A percentile compares a stretch with the other conserved stretches of the same genome.
Evolutionary conservation across 2,888 invertebrate genomes (phyloP).

Genomic region (Sympetrum striolatum): DNA sequence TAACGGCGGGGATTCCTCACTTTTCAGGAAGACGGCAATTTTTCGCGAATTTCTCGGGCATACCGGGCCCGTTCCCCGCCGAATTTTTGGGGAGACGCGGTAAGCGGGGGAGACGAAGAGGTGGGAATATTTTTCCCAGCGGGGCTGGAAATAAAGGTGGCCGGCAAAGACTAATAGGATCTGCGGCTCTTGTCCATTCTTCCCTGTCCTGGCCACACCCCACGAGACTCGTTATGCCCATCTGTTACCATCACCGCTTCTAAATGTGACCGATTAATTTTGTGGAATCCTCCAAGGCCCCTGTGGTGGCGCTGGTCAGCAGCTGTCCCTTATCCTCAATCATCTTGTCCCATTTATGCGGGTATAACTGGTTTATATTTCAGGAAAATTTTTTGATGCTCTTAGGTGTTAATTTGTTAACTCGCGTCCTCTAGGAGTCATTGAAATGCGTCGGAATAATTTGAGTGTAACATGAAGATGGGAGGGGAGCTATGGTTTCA

Average conservation of each 20-base stretch:
- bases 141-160: constrained; percentile 1
- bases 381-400: constrained; percentile 6
- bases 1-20: neutral
- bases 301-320: constrained; percentile 40
- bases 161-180: neutral
- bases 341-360: constrained; percentile 28
- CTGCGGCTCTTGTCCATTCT: constrained; percentile 23
- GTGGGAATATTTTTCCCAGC: neutral
- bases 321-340: constrained; percentile 32
- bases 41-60: neutral
- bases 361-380: neutral
- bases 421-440: neutral
- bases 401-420: constrained; percentile 3
- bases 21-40: neutral
- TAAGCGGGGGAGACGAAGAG: neutral
- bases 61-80: neutral
- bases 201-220: constrained; percentile 35
- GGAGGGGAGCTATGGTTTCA: neutral
- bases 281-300: constrained; percentile 23
- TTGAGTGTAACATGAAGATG: neutral
- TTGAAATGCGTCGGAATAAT: neutral
- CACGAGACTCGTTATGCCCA: constrained; percentile 28
- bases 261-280: constrained; percentile 40
- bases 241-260: constrained; percentile 38
- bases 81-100: neutral